Conservation (phyloP, 2,888 invertebrate species). For the Agrochola circellaris region DNA sequence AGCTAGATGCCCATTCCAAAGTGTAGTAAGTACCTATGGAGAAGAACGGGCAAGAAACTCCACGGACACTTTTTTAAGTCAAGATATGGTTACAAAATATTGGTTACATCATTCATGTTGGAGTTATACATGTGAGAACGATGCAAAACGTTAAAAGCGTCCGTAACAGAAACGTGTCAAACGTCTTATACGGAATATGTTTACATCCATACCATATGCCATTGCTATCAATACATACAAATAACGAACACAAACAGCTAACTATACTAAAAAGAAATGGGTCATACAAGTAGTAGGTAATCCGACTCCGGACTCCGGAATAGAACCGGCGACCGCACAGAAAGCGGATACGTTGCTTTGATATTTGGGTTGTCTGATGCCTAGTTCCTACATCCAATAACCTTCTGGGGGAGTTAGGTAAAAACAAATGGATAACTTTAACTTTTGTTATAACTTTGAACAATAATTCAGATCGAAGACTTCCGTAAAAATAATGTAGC, state of each 20-base stretch:
- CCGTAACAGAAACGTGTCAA: no score
- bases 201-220: not conserved
- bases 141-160: no score
- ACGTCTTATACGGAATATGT: not conserved
- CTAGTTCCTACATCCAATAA: constrained; percentile 2
- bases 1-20: no score
- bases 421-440: not conserved
- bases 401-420: not conserved
- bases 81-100: no score
- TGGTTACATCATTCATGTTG: no score
- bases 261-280: constrained; percentile 38
- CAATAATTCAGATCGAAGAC: not conserved
- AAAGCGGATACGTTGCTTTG: constrained; percentile 39
- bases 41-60: no score
- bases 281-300: constrained; percentile 32
- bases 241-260: constrained; percentile 21
- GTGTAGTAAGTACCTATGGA: no score
- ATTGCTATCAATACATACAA: constrained; percentile 8
- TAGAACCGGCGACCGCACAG: constrained; percentile 34
- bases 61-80: no score
- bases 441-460: not conserved
- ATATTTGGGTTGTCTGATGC: constrained; percentile 22
- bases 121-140: no score
- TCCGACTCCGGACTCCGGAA: constrained; percentile 6
- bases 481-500: not conserved